Percentiles rank a stretch among this genome's conserved stretches.
Evolutionary conservation across 1,140 invertebrate genomes (phyloP).

Genomic region (Lordiphosa stackelbergi): DNA sequence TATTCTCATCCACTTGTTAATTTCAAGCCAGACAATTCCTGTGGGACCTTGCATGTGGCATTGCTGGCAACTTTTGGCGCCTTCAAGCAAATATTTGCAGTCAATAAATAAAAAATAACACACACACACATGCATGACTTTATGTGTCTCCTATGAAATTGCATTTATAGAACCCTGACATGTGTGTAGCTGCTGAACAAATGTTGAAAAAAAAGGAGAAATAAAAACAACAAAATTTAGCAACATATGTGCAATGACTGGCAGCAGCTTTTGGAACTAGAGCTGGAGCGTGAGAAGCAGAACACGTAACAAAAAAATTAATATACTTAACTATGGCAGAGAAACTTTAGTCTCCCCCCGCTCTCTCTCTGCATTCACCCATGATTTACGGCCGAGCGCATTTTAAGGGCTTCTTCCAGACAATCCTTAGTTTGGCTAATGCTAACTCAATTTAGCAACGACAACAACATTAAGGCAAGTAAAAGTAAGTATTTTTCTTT

Average conservation of each 20-base stretch:
- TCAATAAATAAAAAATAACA: slow-evolving; percentile 9
- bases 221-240: neutral
- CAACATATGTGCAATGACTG: slow-evolving; percentile 28
- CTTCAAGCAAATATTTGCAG: slow-evolving; percentile 11
- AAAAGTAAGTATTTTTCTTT: too few species aligned
- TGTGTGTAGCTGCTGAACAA: slow-evolving; percentile 28
- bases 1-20: neutral
- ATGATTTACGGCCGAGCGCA: slow-evolving; percentile 7
- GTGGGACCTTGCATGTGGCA: slow-evolving; percentile 1
- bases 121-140: too few species aligned
- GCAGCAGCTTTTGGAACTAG: neutral
- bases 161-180: slow-evolving; percentile 17
- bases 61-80: slow-evolving; percentile 2
- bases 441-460: slow-evolving; percentile 35
- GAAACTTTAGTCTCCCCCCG: slow-evolving; percentile 6
- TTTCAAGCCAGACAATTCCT: slow-evolving; percentile 5
- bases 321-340: slow-evolving; percentile 17
- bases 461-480: neutral
- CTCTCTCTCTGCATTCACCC: neutral
- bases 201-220: slow-evolving; percentile 8
- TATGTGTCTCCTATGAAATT: slow-evolving; percentile 14
- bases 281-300: slow-evolving; percentile 55
- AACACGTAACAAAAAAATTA: slow-evolving; percentile 26
- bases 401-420: slow-evolving; percentile 36
- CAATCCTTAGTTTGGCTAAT: slow-evolving; percentile 35